These are phyloP conservation scores for Vespertilio murinus DNA, from an alignment of 2,797 vertebrate species.

Conservation along the genomic window DNA sequence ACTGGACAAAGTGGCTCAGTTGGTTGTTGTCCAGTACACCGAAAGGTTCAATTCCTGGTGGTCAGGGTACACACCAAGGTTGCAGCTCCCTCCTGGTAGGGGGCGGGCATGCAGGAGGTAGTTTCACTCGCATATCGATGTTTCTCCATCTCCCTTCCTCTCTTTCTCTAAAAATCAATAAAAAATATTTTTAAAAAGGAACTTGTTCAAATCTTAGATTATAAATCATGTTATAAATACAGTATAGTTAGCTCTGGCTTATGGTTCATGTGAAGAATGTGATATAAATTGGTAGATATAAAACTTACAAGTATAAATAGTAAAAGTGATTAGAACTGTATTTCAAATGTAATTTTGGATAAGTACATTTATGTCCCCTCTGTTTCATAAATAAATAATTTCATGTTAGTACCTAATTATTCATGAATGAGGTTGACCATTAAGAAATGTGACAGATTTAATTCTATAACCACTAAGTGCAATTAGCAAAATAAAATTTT, in stretches of 20 bases:
- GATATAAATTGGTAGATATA: neutral
- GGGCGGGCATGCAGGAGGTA: neutral
- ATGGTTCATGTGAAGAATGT: neutral
- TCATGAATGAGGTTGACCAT: neutral
- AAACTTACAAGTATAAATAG: neutral
- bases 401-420: neutral
- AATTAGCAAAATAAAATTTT: conserved; percentile 44
- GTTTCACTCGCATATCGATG: neutral
- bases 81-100: neutral
- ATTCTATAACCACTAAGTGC: conserved; percentile 32
- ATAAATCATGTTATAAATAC: neutral
- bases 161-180: neutral
- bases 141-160: neutral
- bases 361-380: neutral
- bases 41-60: neutral
- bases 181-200: neutral
- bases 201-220: neutral
- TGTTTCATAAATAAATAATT: conserved; percentile 33
- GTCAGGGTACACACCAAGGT: neutral
- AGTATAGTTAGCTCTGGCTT: neutral
- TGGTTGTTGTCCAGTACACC: neutral
- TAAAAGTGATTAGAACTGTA: neutral
- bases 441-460: conserved; percentile 1
- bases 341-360: conserved; percentile 21
- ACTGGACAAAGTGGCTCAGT: neutral